These are phyloP conservation scores for Dicyrtoma fusca DNA, from an alignment of 2,888 invertebrate genomes.

Conservation along the genomic window DNA sequence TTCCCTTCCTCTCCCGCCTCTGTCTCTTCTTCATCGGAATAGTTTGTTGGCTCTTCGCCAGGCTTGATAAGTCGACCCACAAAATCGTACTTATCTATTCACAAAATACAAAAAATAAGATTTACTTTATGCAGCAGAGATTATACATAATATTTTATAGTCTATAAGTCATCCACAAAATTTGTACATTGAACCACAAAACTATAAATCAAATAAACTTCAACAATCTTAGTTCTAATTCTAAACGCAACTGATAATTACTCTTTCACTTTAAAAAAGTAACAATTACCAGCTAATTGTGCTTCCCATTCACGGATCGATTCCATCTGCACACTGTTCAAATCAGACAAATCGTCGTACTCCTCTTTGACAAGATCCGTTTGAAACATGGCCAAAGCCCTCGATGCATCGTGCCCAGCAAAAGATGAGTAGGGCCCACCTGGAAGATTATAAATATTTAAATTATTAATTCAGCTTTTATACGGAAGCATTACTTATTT, in stretches of 20 bases:
- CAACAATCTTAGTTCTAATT: too few species aligned
- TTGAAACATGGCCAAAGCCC: slow-evolving; percentile 92
- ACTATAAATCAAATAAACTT: too few species aligned
- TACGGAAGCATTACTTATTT: too few species aligned
- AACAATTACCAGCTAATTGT: slow-evolving; percentile 82
- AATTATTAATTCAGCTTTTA: too few species aligned
- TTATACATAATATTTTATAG: too few species aligned
- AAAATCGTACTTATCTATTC: slow-evolving; percentile 86
- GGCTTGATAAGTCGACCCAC: slow-evolving; percentile 89
- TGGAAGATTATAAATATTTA: slow-evolving; percentile 60
- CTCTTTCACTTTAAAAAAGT: neutral
- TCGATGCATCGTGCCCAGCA: slow-evolving; percentile 92
- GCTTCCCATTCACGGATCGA: slow-evolving; percentile 96
- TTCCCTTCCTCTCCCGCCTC: slow-evolving; percentile 61
- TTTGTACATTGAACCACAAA: too few species aligned
- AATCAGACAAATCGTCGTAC: slow-evolving; percentile 94
- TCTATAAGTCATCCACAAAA: too few species aligned
- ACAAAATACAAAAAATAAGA: too few species aligned
- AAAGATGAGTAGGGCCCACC: slow-evolving; percentile 93
- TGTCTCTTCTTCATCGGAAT: slow-evolving; percentile 85
- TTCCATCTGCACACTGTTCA: slow-evolving; percentile 91
- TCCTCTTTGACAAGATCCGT: slow-evolving; percentile 78
- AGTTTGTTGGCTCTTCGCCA: slow-evolving; percentile 85
- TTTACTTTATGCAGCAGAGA: too few species aligned
- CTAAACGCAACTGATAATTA: neutral